Evolutionary conservation across 2,888 invertebrate species (phyloP).

Genomic region (Embidobia sp.): DNA sequence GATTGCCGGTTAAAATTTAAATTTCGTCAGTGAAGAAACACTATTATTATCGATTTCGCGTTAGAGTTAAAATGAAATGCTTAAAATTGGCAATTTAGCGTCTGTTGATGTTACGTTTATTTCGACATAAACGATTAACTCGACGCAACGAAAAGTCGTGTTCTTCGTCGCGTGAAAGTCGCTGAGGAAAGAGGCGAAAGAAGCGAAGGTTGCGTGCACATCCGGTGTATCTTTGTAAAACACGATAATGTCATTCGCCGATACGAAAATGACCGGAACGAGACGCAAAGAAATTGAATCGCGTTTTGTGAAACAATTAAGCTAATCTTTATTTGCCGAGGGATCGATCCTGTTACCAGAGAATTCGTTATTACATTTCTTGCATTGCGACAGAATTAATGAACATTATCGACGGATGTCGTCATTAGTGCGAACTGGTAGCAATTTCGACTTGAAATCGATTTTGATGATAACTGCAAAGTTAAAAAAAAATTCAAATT

Average conservation of each 20-base stretch:
- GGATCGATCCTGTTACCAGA: slow-evolving; percentile 5
- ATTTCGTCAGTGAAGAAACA: no score
- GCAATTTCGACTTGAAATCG: no score
- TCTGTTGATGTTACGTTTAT: no score
- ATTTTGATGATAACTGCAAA: no score
- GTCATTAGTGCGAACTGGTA: no score
- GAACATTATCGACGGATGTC: not conserved
- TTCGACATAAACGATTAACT: slow-evolving; percentile 71
- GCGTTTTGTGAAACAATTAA: slow-evolving; percentile 43
- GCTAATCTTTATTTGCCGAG: slow-evolving; percentile 20
- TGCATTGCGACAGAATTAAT: not conserved
- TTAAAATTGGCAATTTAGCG: slow-evolving; percentile 5
- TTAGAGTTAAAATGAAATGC: no score
- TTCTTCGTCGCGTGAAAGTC: slow-evolving; percentile 64
- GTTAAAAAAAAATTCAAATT: no score
- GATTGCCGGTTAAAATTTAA: no score
- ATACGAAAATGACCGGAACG: slow-evolving; percentile 62
- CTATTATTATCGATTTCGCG: no score
- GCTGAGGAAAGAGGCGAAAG: slow-evolving; percentile 58
- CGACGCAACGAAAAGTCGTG: slow-evolving; percentile 68
- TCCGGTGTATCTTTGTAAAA: slow-evolving; percentile 67
- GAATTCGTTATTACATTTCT: slow-evolving; percentile 17
- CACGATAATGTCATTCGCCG: slow-evolving; percentile 66
- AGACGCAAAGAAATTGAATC: slow-evolving; percentile 51
- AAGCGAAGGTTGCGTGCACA: slow-evolving; percentile 65